Conservation (phyloP, 2,113 vertebrate species). For the Equus quagga region DNA sequence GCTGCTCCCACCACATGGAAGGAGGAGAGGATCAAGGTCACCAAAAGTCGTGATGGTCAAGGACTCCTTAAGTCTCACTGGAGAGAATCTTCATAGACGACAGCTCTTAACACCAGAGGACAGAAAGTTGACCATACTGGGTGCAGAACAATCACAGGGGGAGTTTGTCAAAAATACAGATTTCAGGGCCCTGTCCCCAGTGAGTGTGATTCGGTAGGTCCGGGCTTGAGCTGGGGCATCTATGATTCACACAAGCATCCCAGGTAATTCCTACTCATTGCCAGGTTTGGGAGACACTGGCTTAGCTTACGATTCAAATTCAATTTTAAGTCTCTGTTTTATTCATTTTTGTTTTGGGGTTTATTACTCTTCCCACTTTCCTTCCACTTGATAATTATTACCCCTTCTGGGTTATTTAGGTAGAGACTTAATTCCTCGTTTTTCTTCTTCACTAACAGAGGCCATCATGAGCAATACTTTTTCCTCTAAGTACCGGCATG, state of each 20-base stretch:
- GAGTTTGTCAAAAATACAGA: neutral
- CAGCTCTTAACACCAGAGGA: neutral
- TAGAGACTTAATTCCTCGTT: conserved; percentile 60
- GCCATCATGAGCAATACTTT: neutral
- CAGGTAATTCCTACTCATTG: neutral
- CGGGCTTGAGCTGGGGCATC: neutral
- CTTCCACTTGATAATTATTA: conserved; percentile 64
- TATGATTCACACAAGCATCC: neutral
- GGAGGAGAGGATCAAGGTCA: neutral
- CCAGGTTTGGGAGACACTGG: neutral
- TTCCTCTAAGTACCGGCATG: conserved; percentile 58
- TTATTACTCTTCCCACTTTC: conserved; percentile 56
- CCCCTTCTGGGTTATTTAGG: conserved; percentile 69
- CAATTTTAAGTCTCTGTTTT: conserved; percentile 63
- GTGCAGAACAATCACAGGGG: rapidly evolving
- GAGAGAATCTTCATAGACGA: neutral
- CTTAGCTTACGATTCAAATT: neutral
- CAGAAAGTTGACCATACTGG: neutral
- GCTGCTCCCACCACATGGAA: neutral
- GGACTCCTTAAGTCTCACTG: neutral
- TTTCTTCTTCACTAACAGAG: conserved; percentile 63
- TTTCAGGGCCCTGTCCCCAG: neutral
- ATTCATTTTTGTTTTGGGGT: conserved; percentile 58
- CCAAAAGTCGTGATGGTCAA: neutral
- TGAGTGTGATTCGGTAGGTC: neutral